phyloP scores from a whole-genome alignment of 2,797 vertebrate genomes.

The Tragelaphus eurycerus region DNA sequence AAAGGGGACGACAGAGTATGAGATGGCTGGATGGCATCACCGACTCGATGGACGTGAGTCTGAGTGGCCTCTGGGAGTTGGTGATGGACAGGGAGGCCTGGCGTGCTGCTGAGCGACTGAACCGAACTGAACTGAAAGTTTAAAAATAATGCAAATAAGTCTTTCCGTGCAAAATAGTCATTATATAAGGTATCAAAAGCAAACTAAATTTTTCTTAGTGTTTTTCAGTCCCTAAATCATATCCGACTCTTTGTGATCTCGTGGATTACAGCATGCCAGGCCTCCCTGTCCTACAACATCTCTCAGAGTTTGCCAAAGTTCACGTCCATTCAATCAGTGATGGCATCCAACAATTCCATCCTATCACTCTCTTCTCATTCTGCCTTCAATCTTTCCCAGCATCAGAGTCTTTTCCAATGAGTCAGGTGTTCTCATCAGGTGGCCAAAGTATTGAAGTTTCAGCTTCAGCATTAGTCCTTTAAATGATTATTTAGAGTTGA shows the following conservation, averaged over 20 bases:
- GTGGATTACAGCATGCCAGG: not conserved
- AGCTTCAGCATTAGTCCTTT: not conserved
- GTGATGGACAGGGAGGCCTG: too few species aligned
- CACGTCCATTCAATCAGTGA: not conserved
- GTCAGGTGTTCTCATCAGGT: not conserved
- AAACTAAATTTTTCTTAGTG: not conserved
- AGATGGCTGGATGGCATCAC: too few species aligned
- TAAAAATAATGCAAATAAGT: not conserved
- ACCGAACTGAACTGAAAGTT: not conserved
- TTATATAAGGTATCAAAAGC: not conserved
- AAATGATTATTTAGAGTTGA: not conserved
- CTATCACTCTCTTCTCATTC: not conserved
- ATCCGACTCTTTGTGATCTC: not conserved
- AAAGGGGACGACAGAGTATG: too few species aligned
- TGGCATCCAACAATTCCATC: not conserved
- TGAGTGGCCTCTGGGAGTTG: too few species aligned
- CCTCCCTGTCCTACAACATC: not conserved
- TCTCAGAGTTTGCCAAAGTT: not conserved
- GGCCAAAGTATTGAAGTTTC: not conserved
- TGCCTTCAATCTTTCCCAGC: not conserved
- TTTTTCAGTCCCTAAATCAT: not conserved
- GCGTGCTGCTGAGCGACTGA: too few species aligned
- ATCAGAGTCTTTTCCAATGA: not conserved
- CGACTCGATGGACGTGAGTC: too few species aligned
- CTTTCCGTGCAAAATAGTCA: not conserved